A percentile compares a stretch with the other conserved stretches of the same genome.
These are phyloP conservation scores for Desmodus rotundus DNA, from an alignment of 2,113 vertebrate genomes.

Conservation along the genomic window DNA sequence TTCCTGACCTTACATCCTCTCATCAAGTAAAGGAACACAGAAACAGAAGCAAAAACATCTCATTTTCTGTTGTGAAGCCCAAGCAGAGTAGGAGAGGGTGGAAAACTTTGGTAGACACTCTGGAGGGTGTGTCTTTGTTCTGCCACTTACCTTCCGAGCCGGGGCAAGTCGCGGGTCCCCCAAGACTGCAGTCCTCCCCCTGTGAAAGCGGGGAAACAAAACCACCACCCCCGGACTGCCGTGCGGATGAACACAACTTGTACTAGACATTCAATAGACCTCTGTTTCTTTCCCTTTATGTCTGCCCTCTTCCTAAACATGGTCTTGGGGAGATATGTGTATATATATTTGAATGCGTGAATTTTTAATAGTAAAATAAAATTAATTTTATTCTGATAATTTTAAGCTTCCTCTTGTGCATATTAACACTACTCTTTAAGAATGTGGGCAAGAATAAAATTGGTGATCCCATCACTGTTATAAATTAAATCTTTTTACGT, in stretches of 20 bases:
- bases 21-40: neutral
- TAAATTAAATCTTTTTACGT: neutral
- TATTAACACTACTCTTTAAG: neutral
- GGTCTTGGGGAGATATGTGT: neutral
- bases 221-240: neutral
- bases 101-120: neutral
- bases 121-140: neutral
- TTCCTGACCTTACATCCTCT: neutral
- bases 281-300: neutral
- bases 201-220: neutral
- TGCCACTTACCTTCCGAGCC: neutral
- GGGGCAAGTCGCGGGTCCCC: neutral
- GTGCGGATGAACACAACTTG: neutral
- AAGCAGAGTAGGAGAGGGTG: neutral
- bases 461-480: neutral
- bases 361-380: conserved; percentile 18
- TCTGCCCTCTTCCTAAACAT: neutral
- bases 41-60: neutral
- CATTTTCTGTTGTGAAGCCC: neutral
- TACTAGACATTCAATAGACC: neutral
- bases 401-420: neutral
- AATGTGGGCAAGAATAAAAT: neutral
- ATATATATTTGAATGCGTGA: neutral
- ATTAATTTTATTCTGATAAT: conserved; percentile 2
- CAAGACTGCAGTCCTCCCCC: neutral